A percentile compares a stretch with the other conserved stretches of the same genome.
phyloP scores from a whole-genome alignment of 2,113 vertebrate genomes.

The Aegithalos caudatus region DNA sequence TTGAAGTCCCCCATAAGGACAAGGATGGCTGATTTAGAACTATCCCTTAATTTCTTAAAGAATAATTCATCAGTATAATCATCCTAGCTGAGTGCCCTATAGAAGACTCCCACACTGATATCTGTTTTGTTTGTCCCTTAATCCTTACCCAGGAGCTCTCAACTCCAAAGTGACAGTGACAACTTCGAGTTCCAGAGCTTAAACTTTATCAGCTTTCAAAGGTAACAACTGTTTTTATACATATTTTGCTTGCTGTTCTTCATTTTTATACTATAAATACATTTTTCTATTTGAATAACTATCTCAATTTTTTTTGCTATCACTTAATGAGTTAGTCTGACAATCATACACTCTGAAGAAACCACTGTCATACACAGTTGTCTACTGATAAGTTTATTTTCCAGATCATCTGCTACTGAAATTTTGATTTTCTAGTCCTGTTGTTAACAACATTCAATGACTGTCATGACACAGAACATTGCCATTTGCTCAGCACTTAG shows the following conservation, averaged over 20 bases:
- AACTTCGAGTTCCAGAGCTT: not conserved
- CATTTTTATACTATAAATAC: not conserved
- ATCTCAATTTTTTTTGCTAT: not conserved
- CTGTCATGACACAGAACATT: not conserved
- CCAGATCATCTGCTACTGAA: not conserved
- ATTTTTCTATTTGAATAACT: not conserved
- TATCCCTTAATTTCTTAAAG: not conserved
- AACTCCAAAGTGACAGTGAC: not conserved
- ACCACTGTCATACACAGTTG: not conserved
- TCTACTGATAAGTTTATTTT: not conserved
- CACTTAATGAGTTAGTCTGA: not conserved
- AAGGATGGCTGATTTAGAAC: not conserved
- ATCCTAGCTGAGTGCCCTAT: not conserved
- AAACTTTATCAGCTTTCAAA: not conserved
- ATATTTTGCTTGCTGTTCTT: not conserved
- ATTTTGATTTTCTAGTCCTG: not conserved
- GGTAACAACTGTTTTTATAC: not conserved
- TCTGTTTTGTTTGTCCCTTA: not conserved
- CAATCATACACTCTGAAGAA: not conserved
- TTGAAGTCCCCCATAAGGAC: not conserved
- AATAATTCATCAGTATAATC: not conserved
- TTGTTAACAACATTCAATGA: not conserved
- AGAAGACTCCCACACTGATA: fast-evolving
- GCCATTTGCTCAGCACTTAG: not conserved
- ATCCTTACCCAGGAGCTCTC: not conserved